Evolutionary conservation across 2,113 vertebrate species (phyloP).

Genomic region (Equus przewalskii): DNA sequence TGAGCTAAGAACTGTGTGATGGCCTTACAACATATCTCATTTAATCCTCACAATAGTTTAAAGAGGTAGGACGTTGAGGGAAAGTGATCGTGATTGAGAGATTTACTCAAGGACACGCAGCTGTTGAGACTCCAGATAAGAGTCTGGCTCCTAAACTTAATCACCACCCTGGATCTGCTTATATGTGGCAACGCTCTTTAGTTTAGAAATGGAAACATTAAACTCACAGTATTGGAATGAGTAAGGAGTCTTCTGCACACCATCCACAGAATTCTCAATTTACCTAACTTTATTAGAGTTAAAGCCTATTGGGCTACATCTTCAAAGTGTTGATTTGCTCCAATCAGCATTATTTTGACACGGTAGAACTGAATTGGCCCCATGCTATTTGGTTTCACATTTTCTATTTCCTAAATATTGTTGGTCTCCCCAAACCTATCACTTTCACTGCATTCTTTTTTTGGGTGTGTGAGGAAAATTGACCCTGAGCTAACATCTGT

Average conservation of each 20-base stretch:
- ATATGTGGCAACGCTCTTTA: neutral
- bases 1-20: neutral
- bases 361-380: conserved; percentile 12
- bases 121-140: neutral
- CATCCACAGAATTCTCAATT: neutral
- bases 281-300: conserved; percentile 39
- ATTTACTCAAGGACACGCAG: neutral
- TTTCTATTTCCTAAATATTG: conserved; percentile 52
- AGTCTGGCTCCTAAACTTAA: neutral
- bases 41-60: conserved; percentile 20
- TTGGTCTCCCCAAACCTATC: neutral
- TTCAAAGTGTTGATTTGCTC: conserved; percentile 47
- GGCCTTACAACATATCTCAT: neutral
- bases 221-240: conserved; percentile 39
- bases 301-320: neutral
- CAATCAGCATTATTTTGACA: conserved; percentile 51
- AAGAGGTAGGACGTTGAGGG: neutral
- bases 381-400: neutral
- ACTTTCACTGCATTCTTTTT: conserved; percentile 28
- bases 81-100: neutral
- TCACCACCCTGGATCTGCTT: neutral
- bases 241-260: neutral
- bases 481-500: too few species aligned
- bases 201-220: neutral
- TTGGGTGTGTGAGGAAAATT: too few species aligned